These are phyloP conservation scores for Epinotia bilunana DNA, from an alignment of 2,888 invertebrate species.

Conservation along the genomic window DNA sequence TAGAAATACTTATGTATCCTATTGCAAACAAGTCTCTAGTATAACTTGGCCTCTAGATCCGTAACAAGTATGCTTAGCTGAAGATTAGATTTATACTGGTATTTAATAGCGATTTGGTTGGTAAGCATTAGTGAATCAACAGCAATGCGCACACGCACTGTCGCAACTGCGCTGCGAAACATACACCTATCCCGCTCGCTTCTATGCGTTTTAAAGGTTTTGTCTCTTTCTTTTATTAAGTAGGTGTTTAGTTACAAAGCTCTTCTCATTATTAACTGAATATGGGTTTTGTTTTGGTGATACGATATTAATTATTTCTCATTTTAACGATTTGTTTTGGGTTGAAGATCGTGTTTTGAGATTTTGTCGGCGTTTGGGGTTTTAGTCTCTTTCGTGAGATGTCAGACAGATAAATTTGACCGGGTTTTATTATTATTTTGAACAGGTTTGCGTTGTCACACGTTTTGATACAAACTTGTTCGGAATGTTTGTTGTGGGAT, in stretches of 20 bases:
- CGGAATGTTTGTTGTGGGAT: neutral
- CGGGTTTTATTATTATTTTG: conserved; percentile 17
- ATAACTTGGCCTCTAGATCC: neutral
- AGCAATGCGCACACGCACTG: conserved; percentile 29
- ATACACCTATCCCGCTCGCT: conserved; percentile 23
- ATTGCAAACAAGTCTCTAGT: neutral
- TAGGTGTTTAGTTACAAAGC: conserved; percentile 42
- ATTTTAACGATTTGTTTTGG: conserved; percentile 44
- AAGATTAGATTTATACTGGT: neutral
- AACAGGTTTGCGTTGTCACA: conserved; percentile 15
- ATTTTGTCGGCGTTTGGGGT: conserved; percentile 10
- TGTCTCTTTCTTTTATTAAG: conserved; percentile 33
- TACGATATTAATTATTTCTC: conserved; percentile 36
- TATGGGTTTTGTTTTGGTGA: conserved; percentile 32
- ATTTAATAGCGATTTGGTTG: neutral
- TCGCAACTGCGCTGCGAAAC: neutral
- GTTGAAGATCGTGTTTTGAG: conserved; percentile 40
- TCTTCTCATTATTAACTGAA: conserved; percentile 39
- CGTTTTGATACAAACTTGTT: conserved; percentile 1
- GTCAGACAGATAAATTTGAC: conserved; percentile 29
- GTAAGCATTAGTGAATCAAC: conserved; percentile 4
- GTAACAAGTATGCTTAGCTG: neutral
- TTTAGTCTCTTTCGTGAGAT: conserved; percentile 19
- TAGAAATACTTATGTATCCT: neutral
- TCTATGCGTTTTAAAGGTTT: neutral